Conservation (phyloP, 2,888 invertebrate genomes). For the Ophion ventricosus region DNA sequence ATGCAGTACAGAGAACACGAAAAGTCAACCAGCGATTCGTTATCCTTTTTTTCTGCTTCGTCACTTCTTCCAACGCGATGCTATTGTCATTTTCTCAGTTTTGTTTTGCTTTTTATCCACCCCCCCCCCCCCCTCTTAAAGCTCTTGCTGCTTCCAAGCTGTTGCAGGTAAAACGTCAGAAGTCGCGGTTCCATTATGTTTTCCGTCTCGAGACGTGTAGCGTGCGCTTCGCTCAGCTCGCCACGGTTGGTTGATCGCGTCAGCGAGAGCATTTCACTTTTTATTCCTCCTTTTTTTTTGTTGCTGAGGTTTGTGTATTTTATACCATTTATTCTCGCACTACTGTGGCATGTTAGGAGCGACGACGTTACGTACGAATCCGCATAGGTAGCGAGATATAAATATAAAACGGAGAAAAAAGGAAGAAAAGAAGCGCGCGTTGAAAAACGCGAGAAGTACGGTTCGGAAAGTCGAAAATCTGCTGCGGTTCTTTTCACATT, state of each 20-base stretch:
- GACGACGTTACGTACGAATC: constrained; percentile 10
- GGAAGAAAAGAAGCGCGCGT: neutral
- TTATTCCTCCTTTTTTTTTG: constrained; percentile 13
- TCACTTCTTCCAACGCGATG: constrained; percentile 44
- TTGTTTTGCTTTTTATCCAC: constrained; percentile 17
- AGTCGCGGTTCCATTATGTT: constrained; percentile 70
- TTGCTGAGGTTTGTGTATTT: constrained; percentile 9
- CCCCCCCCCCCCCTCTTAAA: neutral
- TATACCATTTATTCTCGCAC: constrained; percentile 44
- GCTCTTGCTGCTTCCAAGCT: constrained; percentile 53
- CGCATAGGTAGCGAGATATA: constrained; percentile 14
- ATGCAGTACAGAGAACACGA: constrained; percentile 44
- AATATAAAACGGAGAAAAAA: constrained; percentile 1
- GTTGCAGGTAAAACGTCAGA: constrained; percentile 64
- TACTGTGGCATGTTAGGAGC: constrained; percentile 40
- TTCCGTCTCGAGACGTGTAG: constrained; percentile 65
- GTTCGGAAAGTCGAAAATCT: constrained; percentile 74
- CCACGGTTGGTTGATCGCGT: constrained; percentile 61
- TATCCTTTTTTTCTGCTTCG: constrained; percentile 49
- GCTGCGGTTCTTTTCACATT: constrained; percentile 43
- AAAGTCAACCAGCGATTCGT: constrained; percentile 55
- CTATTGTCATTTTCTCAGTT: neutral
- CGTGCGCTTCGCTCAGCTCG: constrained; percentile 45
- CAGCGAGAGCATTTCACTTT: constrained; percentile 23
- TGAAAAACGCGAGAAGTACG: constrained; percentile 51